Evolutionary conservation across 2,888 invertebrate species (phyloP), one percentile per base, ranked within the genome.

Genomic region (Synanthedon formicaeformis): DNA sequence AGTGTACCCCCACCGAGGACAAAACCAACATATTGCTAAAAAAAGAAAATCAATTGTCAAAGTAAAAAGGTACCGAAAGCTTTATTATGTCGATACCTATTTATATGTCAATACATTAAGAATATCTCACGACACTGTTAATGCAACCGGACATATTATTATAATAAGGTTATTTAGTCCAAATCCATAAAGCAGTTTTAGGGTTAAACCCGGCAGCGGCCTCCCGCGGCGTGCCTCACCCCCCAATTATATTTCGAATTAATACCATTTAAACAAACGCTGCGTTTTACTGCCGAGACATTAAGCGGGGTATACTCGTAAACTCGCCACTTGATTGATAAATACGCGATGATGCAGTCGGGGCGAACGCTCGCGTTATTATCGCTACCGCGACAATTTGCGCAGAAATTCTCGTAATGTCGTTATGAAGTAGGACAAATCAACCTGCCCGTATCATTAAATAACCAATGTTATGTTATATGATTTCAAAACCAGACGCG

Each of bases 311-410:
- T 64, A 63, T 60, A 57, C 65, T 74, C 77, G 64, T 81, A 81
- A 81, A 81, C 72, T 70, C 65, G 55, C 58, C 69, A 65, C 67
- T 76, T 77, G 77, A 80, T 76, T 75, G 75, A 78, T 78, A 78
- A 75, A 73, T 71, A 63, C 64, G 59, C 63, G 58, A 48, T 53
- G 34, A 48, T 56, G 54, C 65, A 54, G 54, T 60, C 61, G 64
- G 65, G 69, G 61, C 67, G 72, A 72, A 65, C 65, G 73, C 55
- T 66, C 73, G 66, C 59, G 66, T 74, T 69, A 74, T 66, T 64
- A 63, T 62, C 60, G 66, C 70, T 67, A 64, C 67, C 58, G 64
- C 63, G 61, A 61, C 64, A 63, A 62, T 68, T 60, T 34, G 34
- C 61, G 58, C 52, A 50, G 56, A 54, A 50, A 55, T 51, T 59